phyloP scores from a whole-genome alignment of 2,888 invertebrate species.

The Pteria penguin region DNA sequence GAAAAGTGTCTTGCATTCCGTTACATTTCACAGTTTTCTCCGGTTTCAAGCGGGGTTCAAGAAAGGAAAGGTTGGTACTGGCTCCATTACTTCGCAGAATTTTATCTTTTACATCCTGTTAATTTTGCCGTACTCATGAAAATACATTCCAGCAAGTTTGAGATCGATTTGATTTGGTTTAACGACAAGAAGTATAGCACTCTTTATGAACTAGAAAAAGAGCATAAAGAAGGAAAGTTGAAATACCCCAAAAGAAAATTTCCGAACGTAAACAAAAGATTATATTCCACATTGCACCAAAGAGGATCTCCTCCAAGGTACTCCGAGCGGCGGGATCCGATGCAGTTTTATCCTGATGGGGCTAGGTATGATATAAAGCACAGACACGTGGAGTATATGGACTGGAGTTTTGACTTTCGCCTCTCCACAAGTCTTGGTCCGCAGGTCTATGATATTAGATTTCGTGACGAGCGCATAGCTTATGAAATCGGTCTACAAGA shows the following conservation, averaged over 20 bases:
- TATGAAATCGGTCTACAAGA: slow-evolving; percentile 74
- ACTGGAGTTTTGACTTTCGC: slow-evolving; percentile 70
- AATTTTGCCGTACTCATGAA: slow-evolving; percentile 60
- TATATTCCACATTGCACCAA: slow-evolving; percentile 45
- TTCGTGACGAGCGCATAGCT: slow-evolving; percentile 60
- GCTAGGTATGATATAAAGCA: slow-evolving; percentile 62
- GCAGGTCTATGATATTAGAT: slow-evolving; percentile 64
- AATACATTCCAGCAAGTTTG: slow-evolving; percentile 26
- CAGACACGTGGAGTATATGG: slow-evolving; percentile 63
- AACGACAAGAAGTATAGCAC: slow-evolving; percentile 42
- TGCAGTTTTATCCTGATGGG: slow-evolving; percentile 62
- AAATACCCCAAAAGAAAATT: slow-evolving; percentile 12
- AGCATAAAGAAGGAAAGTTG: slow-evolving; percentile 21
- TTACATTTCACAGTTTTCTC: slow-evolving; percentile 34
- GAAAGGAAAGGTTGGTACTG: slow-evolving; percentile 54
- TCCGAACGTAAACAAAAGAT: slow-evolving; percentile 27
- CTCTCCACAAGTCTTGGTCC: slow-evolving; percentile 61
- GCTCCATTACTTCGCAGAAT: slow-evolving; percentile 51
- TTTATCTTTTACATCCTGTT: slow-evolving; percentile 57
- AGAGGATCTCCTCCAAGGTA: slow-evolving; percentile 50
- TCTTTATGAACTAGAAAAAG: slow-evolving; percentile 33
- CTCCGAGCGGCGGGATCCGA: slow-evolving; percentile 51
- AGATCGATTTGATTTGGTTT: slow-evolving; percentile 54
- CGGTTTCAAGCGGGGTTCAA: slow-evolving; percentile 21
- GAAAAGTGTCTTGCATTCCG: slow-evolving; percentile 44